Base-by-base conservation (phyloP, 2,797 vertebrate species). In the Phalloptychus januarius region DNA sequence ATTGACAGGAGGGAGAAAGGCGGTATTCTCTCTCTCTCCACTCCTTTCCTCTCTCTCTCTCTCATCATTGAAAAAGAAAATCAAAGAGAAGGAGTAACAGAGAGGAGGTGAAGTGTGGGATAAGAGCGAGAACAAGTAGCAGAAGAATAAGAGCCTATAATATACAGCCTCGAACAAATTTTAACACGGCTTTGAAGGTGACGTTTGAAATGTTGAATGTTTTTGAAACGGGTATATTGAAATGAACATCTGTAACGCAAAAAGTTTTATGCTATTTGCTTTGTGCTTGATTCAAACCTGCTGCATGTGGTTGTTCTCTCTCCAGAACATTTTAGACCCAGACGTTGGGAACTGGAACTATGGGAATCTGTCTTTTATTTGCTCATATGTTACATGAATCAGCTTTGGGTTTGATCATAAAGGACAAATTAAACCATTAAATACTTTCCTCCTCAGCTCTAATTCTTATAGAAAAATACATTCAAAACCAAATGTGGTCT, bases 1-100 rank as follows among this genome's bases (percentile, higher is more conserved):
- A 96, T 97, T 98, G 97, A 97, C 96, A 96, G 94, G 81, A 94
- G 92, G 96, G 94, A 95, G 95, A 95, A 96, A 91, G 82, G 89
- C 83, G n/a, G 56, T 83, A 71, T 94, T 95, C 94, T 95, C 83
- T 72, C 44, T 54, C 63, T 23, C 10, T 65, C 31, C 15, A 13
- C 31, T 94, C 94, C 31, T 20, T 23, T 56, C 42, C 42, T 28
- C 8, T 70, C 16, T 63, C 65, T 79, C 82, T 71, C 83, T 84
- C 75, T 89, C 87, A 84, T 87, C 88, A 81, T 20, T 83, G 86
- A 80, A 90, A 85, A 85, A 77, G 75, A 79, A 86, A 91, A 88
- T 85, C 82, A 90, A 85, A 91, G 84, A 71, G 81, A 72, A 71
- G n/a, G 73, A 75, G 82, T 73, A 69, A 78, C 74, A 58, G 81